Evolutionary conservation across 2,113 vertebrate species (phyloP), one percentile per base, ranked within the genome.

Genomic region (Thermophis baileyi): DNA sequence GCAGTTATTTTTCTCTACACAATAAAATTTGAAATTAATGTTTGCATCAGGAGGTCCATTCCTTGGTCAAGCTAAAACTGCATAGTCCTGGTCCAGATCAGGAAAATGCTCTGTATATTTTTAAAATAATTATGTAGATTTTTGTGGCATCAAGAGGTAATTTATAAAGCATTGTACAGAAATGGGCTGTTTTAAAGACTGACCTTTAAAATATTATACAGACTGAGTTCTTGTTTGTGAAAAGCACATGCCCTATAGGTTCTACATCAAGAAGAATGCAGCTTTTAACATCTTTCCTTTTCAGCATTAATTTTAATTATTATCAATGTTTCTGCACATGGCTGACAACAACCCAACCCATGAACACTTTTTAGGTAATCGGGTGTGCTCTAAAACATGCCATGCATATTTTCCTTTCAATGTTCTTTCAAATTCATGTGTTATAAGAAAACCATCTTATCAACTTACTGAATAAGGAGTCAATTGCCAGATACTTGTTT

Each of bases 391-490:
- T 40, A 54, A 92, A n/a, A 3, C 53, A 24, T 40, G 25, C 11
- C 47, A 89, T 53, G 35, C 14, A 46, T 89, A 6, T 54, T 92
- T 81, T 63, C 47, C 88, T 63, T 9, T 89, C 60, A 16, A 35
- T 25, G 89, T 54, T 30, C 57, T 55, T 88, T 69, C 91, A 95
- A 89, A 85, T 11, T 90, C 6, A 50, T 0, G 20, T 35, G 11
- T 30, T 30, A 92, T 87, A 85, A 55, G 92, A 92, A n/a, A 6
- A 5, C 50, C 18, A 10, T 3, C 0, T 44, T 69, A 27, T 35
- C 55, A 96, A 94, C 94, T 81, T 54, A 69, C 74, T 89, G 94
- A 30, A 85, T 89, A 94, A 90, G 89, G 50, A 69, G 18, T 20
- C 54, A 60, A 63, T 88, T 9, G 44, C 22, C 22, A 5, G 30